These are phyloP conservation scores for Imbricaverruca yamaguchii DNA, from an alignment of 2,888 invertebrate genomes.

Conservation along the genomic window DNA sequence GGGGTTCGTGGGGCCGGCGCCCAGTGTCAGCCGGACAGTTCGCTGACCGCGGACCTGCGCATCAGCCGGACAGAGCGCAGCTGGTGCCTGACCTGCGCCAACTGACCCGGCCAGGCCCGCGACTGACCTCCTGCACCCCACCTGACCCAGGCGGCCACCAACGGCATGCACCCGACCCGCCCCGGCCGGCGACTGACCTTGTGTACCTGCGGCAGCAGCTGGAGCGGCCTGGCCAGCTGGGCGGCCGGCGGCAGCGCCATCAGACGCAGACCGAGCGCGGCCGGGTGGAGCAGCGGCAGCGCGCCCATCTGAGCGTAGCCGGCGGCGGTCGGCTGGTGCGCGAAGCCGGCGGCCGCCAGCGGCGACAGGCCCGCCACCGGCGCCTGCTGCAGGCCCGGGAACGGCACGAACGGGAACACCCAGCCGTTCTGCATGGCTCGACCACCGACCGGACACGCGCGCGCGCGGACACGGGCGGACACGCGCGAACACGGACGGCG, in stretches of 20 bases:
- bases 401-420: constrained; percentile 17
- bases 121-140: neutral
- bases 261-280: neutral
- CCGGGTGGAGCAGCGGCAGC: constrained; percentile 19
- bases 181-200: neutral
- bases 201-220: constrained; percentile 15
- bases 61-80: neutral
- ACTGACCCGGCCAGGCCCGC: neutral
- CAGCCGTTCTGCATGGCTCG: constrained; percentile 16
- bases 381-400: constrained; percentile 16
- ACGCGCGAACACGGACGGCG: neutral
- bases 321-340: neutral
- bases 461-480: too few species aligned
- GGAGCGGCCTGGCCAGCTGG: constrained; percentile 14
- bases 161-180: too few species aligned
- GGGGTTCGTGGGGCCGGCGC: neutral
- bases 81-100: neutral
- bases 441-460: too few species aligned
- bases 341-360: neutral
- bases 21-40: too few species aligned
- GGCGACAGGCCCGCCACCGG: constrained; percentile 3
- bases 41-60: neutral
- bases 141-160: too few species aligned
- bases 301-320: constrained; percentile 6
- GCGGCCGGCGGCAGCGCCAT: constrained; percentile 19